Evolutionary conservation across 2,888 invertebrate species (phyloP).

Genomic region (Lobophora halterata): DNA sequence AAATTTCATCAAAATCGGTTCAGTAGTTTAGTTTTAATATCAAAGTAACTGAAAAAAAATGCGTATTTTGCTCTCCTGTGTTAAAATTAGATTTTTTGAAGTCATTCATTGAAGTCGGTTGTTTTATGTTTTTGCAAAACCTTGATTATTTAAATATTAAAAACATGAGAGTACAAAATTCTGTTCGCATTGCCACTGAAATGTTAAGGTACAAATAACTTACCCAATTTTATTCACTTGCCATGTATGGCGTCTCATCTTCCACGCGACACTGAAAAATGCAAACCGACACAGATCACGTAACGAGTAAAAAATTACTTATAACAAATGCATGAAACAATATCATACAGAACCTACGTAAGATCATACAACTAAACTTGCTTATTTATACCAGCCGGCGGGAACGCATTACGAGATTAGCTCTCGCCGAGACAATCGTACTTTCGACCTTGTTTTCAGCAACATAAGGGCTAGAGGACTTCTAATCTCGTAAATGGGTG

Average conservation of each 20-base stretch:
- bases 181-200: no score
- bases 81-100: no score
- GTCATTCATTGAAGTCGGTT: no score
- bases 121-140: no score
- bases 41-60: no score
- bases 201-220: no score
- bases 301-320: slow-evolving; percentile 22
- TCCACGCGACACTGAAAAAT: slow-evolving; percentile 9
- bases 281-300: slow-evolving; percentile 16
- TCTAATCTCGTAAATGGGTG: slow-evolving; percentile 75
- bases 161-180: no score
- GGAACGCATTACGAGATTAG: slow-evolving; percentile 66
- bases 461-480: slow-evolving; percentile 28
- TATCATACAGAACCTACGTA: slow-evolving; percentile 18
- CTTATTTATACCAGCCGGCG: slow-evolving; percentile 56
- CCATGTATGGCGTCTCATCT: no score
- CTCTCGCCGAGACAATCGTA: slow-evolving; percentile 22
- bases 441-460: slow-evolving; percentile 14
- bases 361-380: slow-evolving; percentile 38
- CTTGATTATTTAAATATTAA: no score
- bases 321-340: slow-evolving; percentile 25
- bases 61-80: no score
- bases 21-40: no score
- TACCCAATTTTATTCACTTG: slow-evolving; percentile 8
- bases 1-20: no score